Evolutionary conservation across 2,797 vertebrate species (phyloP), one percentile per base, ranked within the genome.

Genomic region (Hippopotamyrus pictus): DNA sequence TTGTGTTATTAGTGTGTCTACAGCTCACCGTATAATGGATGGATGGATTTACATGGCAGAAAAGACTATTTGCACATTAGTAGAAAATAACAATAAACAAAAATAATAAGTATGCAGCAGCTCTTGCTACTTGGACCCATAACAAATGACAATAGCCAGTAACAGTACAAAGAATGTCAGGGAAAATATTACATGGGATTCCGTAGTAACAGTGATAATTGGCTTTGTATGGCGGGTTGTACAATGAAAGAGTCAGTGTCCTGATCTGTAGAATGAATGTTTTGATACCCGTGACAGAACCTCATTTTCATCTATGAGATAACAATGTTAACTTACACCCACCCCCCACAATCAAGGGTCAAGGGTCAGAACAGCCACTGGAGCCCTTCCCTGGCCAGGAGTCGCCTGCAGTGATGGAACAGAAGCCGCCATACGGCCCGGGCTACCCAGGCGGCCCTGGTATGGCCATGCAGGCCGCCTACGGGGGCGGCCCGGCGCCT

Each of bases 341-440:
- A 4, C 29, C 33, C 29, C 25, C 44, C 12, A 1, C 3, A 41
- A 17, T 37, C 51, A 87, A 99, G 98, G 96, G 96, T 69, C 97
- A 98, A 69, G 94, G 96, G 92, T 94, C 97, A 91, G 98, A 98
- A 89, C 93, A 96, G 59, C 94, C 96, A 95, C 95, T 97, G 86
- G 97, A 98, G 90, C 86, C 95, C 86, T 99, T 98, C 93, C 94
- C 97, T 89, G 94, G 96, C 46, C 97, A 97, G 6, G 97, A 98
- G 90, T 95, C 97, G 17, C 92, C 97, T 62, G 94, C 97, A 86
- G 94, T 95, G 92, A 96, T 98, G 92, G 98, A 99, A 1, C 98
- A 97, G 93, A 99, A 99, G 93, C 91, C 97, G 0, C 93, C 97
- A n/a, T 99, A 98, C 73, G 94, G 95, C 69, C 97, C 97, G 79